These are phyloP conservation scores for Ageneiosus marmoratus DNA, from an alignment of 2,113 vertebrate genomes.

Conservation along the genomic window DNA sequence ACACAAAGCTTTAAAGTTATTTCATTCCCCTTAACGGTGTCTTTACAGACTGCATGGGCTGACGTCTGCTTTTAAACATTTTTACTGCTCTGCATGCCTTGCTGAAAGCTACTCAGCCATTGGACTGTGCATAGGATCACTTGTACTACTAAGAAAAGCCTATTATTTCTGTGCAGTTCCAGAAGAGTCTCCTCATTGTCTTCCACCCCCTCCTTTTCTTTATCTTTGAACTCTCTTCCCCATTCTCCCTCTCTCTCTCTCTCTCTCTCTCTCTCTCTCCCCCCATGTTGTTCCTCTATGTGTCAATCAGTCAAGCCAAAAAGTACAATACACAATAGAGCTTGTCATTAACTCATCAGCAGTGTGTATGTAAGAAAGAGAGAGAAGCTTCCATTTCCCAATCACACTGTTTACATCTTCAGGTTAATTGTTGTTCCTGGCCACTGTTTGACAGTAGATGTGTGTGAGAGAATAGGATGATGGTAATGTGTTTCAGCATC, in stretches of 20 bases:
- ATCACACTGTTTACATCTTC: constrained; percentile 44
- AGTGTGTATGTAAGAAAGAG: not conserved
- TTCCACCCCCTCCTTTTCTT: constrained; percentile 18
- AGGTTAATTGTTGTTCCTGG: constrained; percentile 45
- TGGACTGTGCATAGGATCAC: constrained; percentile 32
- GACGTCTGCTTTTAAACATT: constrained; percentile 15
- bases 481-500: constrained; percentile 40
- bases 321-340: constrained; percentile 29
- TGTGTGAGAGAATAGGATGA: constrained; percentile 23
- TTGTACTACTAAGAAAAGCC: constrained; percentile 43
- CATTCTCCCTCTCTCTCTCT: not conserved
- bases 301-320: constrained; percentile 40
- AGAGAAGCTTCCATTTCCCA: constrained; percentile 27
- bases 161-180: constrained; percentile 44
- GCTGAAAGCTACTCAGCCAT: constrained; percentile 27
- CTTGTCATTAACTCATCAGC: constrained; percentile 33
- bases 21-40: not conserved
- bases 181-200: constrained; percentile 28
- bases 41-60: not conserved
- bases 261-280: not conserved
- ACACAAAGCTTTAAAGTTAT: constrained; percentile 7
- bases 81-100: constrained; percentile 20
- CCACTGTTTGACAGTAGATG: constrained; percentile 31
- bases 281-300: constrained; percentile 13
- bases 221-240: not conserved